phyloP scores from a whole-genome alignment of 2,888 invertebrate species.

The Xestia sexstrigata region DNA sequence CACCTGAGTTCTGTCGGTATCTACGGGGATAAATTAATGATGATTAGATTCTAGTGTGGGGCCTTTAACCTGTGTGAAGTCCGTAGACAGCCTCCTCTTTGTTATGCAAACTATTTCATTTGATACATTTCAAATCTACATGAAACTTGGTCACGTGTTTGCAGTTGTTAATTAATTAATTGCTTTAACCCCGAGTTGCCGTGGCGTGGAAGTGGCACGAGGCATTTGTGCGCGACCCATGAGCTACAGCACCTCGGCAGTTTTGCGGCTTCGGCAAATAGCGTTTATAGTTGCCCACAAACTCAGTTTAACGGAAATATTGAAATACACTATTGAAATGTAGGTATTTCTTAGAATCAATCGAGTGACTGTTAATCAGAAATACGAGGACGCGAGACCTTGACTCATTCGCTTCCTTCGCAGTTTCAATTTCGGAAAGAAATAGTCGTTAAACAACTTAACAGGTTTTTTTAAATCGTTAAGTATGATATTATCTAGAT shows the following conservation, averaged over 20 bases:
- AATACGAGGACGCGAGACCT: slow-evolving; percentile 41
- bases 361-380: slow-evolving; percentile 41
- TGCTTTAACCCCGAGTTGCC: slow-evolving; percentile 50
- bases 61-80: slow-evolving; percentile 25
- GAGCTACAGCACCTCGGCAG: slow-evolving; percentile 68
- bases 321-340: too few relatives aligned
- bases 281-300: slow-evolving; percentile 79
- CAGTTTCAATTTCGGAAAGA: slow-evolving; percentile 16
- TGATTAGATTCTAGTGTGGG: slow-evolving; percentile 16
- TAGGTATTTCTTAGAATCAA: slow-evolving; percentile 70
- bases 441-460: slow-evolving; percentile 10
- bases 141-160: slow-evolving; percentile 44
- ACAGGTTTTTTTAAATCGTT: slow-evolving; percentile 34
- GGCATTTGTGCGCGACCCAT: slow-evolving; percentile 69
- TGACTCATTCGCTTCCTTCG: slow-evolving; percentile 42
- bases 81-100: slow-evolving; percentile 20
- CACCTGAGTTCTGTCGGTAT: slow-evolving; percentile 26
- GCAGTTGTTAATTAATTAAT: slow-evolving; percentile 64
- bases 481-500: slow-evolving; percentile 2
- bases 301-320: slow-evolving; percentile 69
- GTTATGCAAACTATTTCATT: slow-evolving; percentile 24
- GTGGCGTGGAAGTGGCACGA: slow-evolving; percentile 67
- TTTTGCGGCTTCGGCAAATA: slow-evolving; percentile 85
- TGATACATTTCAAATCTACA: slow-evolving; percentile 31
- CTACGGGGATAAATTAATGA: slow-evolving; percentile 3